Percentiles rank a stretch among this genome's conserved stretches.
These are phyloP conservation scores for Sitobion miscanthi DNA, from an alignment of 1,140 invertebrate genomes.

Conservation along the genomic window DNA sequence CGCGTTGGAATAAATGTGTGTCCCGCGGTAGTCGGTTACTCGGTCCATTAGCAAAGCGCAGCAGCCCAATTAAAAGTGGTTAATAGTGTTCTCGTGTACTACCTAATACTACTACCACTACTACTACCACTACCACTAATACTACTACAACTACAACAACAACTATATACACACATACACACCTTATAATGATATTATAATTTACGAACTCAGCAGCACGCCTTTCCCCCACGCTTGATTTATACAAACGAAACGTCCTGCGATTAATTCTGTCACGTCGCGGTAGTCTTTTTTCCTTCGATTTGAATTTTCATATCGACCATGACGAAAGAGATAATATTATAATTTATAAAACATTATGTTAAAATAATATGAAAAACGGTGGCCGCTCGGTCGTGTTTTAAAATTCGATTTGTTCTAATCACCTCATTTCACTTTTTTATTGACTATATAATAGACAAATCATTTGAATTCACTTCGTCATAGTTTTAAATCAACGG, in stretches of 20 bases:
- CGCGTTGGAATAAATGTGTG: background rate
- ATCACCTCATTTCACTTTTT: background rate
- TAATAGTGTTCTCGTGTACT: slow-evolving; percentile 36
- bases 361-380: background rate
- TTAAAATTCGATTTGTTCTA: background rate
- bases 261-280: slow-evolving; percentile 23
- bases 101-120: background rate
- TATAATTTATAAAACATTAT: too few species aligned
- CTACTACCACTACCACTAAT: background rate
- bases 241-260: background rate
- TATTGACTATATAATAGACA: background rate
- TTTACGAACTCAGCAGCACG: background rate
- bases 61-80: slow-evolving; percentile 34
- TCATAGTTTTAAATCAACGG: background rate
- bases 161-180: background rate
- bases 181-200: background rate
- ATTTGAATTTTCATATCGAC: background rate
- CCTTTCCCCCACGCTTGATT: background rate
- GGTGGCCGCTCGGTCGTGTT: background rate
- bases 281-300: background rate
- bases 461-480: background rate
- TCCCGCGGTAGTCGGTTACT: background rate
- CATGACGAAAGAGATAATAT: background rate
- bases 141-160: background rate
- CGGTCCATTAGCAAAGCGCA: background rate